Conservation (phyloP, 2,113 vertebrate genomes). For the Malaclemys terrapin region DNA sequence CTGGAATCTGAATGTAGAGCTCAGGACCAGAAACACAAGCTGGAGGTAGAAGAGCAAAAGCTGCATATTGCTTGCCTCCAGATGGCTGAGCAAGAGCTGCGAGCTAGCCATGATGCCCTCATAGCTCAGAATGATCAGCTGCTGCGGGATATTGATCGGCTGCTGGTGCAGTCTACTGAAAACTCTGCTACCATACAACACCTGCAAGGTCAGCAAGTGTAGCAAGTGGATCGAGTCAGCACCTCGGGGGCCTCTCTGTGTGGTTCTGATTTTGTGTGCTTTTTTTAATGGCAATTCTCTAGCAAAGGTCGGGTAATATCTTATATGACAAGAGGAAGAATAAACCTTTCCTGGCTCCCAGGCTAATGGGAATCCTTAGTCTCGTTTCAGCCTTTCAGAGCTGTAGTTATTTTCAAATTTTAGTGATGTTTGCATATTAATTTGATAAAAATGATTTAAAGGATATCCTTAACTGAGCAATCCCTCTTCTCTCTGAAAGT, state of each 20-base stretch:
- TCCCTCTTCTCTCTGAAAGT: background rate
- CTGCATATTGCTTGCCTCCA: conserved; percentile 49
- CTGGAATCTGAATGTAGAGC: conserved; percentile 71
- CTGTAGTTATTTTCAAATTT: background rate
- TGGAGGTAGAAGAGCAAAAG: conserved; percentile 70
- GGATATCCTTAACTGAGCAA: too few relatives aligned
- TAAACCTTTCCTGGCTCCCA: background rate
- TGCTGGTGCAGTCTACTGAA: background rate
- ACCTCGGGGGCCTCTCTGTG: background rate
- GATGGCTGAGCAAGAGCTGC: conserved; percentile 60
- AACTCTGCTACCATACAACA: background rate
- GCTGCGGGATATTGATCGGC: background rate
- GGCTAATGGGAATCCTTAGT: background rate
- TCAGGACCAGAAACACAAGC: conserved; percentile 69
- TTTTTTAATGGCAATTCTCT: background rate
- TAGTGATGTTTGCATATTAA: background rate
- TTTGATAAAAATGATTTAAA: background rate
- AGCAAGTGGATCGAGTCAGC: background rate
- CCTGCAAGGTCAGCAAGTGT: conserved; percentile 81
- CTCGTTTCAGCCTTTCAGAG: background rate
- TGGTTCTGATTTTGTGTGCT: background rate
- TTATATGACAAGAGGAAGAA: background rate
- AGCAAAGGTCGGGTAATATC: background rate
- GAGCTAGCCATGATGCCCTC: background rate
- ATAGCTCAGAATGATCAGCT: conserved; percentile 52